Conservation (phyloP, 2,888 invertebrate genomes). For the Plebejus melissa region DNA sequence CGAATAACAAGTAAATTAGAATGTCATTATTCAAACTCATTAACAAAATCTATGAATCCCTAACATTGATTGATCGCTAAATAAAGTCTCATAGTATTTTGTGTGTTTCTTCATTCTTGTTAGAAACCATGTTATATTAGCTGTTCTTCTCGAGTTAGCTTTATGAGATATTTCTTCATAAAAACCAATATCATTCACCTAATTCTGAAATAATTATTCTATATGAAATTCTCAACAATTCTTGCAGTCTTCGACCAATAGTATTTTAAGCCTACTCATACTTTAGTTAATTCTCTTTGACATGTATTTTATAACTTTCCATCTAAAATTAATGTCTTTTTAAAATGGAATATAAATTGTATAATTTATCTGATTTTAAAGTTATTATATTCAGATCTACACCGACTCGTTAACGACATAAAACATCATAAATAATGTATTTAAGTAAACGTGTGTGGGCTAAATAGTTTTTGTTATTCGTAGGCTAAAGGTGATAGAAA, state of each 20-base stretch:
- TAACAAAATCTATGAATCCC: too few species aligned
- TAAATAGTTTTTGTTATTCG: neutral
- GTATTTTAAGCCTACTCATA: neutral
- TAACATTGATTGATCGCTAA: too few species aligned
- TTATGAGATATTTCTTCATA: too few species aligned
- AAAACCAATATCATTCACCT: neutral
- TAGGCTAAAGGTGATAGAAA: neutral
- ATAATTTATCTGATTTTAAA: constrained; percentile 21
- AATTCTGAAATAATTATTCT: neutral
- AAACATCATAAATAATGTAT: constrained; percentile 67
- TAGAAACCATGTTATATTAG: too few species aligned
- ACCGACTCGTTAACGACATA: constrained; percentile 13
- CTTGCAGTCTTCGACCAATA: neutral
- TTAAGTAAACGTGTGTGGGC: constrained; percentile 73
- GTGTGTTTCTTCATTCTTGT: too few species aligned
- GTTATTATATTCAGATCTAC: constrained; percentile 12
- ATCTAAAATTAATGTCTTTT: constrained; percentile 13
- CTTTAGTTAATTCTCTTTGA: neutral
- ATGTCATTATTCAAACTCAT: too few species aligned
- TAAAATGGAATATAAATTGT: constrained; percentile 7
- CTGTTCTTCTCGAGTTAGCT: too few species aligned
- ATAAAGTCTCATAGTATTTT: too few species aligned
- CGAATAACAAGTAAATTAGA: too few species aligned
- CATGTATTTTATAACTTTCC: constrained; percentile 3
- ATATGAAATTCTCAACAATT: neutral